Evolutionary conservation across 2,797 vertebrate genomes (phyloP), one percentile per base, ranked within the genome.

Genomic region (Microhierax caerulescens): DNA sequence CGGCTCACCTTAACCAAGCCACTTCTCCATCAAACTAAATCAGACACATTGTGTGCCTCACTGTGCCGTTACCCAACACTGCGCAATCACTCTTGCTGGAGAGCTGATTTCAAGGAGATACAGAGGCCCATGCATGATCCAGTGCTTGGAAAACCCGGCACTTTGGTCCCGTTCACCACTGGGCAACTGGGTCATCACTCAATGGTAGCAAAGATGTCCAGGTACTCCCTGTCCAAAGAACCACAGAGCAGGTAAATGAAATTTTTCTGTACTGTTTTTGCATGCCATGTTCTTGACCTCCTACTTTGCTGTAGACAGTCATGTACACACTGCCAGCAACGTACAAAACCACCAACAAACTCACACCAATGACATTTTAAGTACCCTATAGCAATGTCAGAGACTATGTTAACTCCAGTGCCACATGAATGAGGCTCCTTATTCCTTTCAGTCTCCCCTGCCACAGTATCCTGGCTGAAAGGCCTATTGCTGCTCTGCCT

Each of bases 91-190:
- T 17, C 21, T 48, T 68, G 53, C 64, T 16, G 24, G 7, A 73
- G 57, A 53, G 61, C 16, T 53, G 48, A 60, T 75, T 83, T 74
- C 79, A 72, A 84, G 45, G 43, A 63, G 23, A 53, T 53, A 6
- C 41, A 34, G 83, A 84, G 28, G 34, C 34, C 34, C 0, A 0
- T 3, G 16, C 69, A 75, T 76, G 45, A 79, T 1, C 0, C 0
- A 77, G 34, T 8, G 13, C 16, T n/a, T 87, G 72, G 54, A 50
- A 91, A 79, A 79, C 19, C 12, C 3, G 4, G 60, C 60, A 76
- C n/a, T 36, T 51, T 21, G 9, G 28, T 63, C 47, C 45, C 9
- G 1, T 15, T 84, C 45, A 43, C 45, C 47, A 9, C 37, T 3
- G 21, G 22, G 17, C 54, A 43, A 43, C 27, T 7, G 27, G 7